These are phyloP conservation scores for Fulmarus glacialis DNA, from an alignment of 2,113 vertebrate genomes.

Conservation along the genomic window DNA sequence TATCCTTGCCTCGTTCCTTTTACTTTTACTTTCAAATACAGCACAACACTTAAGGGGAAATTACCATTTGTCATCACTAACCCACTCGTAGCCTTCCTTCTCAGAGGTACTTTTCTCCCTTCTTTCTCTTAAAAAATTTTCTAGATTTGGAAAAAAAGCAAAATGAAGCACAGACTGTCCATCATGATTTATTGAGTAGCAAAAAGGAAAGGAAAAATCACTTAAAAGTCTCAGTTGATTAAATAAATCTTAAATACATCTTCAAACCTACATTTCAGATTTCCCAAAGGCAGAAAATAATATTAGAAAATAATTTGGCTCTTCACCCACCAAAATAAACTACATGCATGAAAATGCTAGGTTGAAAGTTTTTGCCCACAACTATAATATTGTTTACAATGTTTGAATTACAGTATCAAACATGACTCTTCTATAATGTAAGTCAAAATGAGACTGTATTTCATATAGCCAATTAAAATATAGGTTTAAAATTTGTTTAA, in stretches of 20 bases:
- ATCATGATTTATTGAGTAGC: neutral
- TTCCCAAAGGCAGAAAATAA: neutral
- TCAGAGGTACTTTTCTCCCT: neutral
- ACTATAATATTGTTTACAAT: neutral
- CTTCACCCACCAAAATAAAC: neutral
- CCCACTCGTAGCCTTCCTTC: neutral
- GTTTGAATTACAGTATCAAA: neutral
- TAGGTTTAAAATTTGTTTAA: neutral
- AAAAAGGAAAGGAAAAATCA: neutral
- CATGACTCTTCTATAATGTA: neutral
- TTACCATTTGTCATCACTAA: neutral
- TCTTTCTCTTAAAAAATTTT: neutral
- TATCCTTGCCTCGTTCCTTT: neutral
- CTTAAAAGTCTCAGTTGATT: neutral
- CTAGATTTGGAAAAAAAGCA: neutral
- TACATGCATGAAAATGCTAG: neutral
- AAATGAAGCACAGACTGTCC: neutral
- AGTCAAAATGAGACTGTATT: neutral
- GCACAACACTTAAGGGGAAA: neutral
- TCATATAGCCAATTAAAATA: neutral
- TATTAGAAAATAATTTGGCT: neutral
- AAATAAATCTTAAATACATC: neutral
- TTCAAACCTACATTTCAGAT: neutral
- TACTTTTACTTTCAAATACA: neutral
- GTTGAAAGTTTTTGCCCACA: neutral